phyloP scores from a whole-genome alignment of 2,113 vertebrate species.

The Ptilorrhoa leucosticta region DNA sequence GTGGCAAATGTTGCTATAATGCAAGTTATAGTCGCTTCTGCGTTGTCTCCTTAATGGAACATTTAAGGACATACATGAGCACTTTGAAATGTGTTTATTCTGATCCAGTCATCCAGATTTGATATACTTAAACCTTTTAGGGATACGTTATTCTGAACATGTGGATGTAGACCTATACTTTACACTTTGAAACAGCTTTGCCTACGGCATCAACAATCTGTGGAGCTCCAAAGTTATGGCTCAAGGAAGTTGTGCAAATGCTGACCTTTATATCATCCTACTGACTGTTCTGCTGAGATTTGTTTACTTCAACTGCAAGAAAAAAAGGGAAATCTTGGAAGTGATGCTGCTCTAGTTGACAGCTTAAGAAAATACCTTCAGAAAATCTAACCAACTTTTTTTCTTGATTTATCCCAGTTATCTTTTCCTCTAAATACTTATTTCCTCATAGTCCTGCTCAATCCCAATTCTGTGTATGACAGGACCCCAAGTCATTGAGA shows the following conservation, averaged over 20 bases:
- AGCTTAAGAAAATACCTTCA: not conserved
- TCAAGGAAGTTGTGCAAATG: not conserved
- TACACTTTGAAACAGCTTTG: conserved; percentile 7
- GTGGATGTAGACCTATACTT: not conserved
- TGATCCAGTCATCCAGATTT: not conserved
- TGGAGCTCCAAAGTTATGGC: not conserved
- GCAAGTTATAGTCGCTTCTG: not conserved
- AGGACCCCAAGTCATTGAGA: not conserved
- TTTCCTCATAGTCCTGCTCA: not conserved
- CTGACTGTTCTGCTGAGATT: not conserved
- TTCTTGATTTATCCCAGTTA: not conserved
- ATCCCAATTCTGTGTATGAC: not conserved
- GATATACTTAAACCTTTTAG: conserved; percentile 16
- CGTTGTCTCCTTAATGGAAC: not conserved
- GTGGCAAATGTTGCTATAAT: not conserved
- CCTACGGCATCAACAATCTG: not conserved
- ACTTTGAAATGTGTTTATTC: not conserved
- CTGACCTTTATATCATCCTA: not conserved
- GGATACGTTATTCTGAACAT: not conserved
- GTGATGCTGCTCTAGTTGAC: not conserved
- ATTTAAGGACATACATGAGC: not conserved
- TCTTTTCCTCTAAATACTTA: not conserved
- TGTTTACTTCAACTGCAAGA: not conserved
- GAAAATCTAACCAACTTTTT: not conserved
- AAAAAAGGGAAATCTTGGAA: not conserved